Conservation (phyloP, 2,888 invertebrate genomes). For the Carpatolechia fugitivella region DNA sequence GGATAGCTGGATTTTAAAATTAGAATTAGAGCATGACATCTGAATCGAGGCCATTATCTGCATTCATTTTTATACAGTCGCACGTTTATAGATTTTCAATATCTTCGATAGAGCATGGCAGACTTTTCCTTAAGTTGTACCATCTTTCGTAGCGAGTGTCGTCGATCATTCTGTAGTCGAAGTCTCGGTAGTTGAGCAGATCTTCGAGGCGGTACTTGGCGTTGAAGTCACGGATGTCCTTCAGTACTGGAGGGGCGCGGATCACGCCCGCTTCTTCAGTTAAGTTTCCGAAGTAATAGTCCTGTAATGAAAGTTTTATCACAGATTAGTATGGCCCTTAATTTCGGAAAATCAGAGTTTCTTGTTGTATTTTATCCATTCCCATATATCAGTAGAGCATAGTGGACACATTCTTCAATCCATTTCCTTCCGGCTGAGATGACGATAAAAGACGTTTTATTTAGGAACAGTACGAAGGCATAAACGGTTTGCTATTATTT, state of each 20-base stretch:
- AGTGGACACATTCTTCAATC: no score
- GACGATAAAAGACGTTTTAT: no score
- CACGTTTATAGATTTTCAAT: slow-evolving; percentile 22
- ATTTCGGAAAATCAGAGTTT: not conserved
- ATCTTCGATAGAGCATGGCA: slow-evolving; percentile 45
- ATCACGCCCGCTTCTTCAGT: slow-evolving; percentile 55
- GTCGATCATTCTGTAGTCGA: slow-evolving; percentile 55
- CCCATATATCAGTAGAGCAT: no score
- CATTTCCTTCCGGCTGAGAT: no score
- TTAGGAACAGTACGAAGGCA: no score
- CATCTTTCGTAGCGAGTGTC: slow-evolving; percentile 47
- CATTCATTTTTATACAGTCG: not conserved
- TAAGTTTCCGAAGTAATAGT: slow-evolving; percentile 58
- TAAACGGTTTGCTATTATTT: no score
- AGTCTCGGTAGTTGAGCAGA: slow-evolving; percentile 62
- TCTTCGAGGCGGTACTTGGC: slow-evolving; percentile 59
- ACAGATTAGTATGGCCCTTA: not conserved
- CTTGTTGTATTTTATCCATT: no score
- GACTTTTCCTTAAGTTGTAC: slow-evolving; percentile 47
- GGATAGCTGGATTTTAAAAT: no score
- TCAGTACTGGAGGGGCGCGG: slow-evolving; percentile 52
- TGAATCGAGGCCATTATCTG: no score
- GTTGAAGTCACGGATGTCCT: slow-evolving; percentile 60
- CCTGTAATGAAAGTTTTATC: slow-evolving; percentile 38
- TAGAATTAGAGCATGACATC: no score